Percentiles rank a stretch among this genome's conserved stretches.
Evolutionary conservation across 2,113 vertebrate species (phyloP).

Genomic region (Rhagologus leucostigma): DNA sequence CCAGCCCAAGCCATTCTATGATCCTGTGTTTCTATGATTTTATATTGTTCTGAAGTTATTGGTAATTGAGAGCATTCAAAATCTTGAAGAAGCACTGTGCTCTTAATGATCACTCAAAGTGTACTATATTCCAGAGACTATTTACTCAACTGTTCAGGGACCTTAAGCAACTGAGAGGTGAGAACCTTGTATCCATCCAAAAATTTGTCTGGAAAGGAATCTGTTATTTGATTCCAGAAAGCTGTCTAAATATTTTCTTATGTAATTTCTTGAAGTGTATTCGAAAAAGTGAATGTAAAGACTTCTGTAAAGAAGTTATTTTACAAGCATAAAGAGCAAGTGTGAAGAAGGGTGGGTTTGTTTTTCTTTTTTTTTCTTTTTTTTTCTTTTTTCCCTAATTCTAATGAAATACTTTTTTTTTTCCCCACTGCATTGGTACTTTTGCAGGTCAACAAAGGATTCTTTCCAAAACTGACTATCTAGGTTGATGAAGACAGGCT

Average conservation of each 20-base stretch:
- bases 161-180: neutral
- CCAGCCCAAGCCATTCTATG: neutral
- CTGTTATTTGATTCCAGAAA: neutral
- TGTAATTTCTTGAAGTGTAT: neutral
- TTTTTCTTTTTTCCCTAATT: neutral
- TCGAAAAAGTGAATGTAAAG: neutral
- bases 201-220: neutral
- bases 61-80: neutral
- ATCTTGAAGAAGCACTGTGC: neutral
- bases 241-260: neutral
- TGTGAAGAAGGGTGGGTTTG: neutral
- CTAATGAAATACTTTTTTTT: neutral
- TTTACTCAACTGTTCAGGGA: neutral
- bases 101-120: neutral
- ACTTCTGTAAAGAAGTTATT: neutral
- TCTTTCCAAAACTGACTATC: neutral
- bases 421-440: neutral
- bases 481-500: neutral
- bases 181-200: neutral
- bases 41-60: neutral
- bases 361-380: neutral
- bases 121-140: neutral
- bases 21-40: neutral
- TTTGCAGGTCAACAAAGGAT: neutral
- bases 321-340: neutral